A percentile compares a stretch with the other conserved stretches of the same genome.
Conservation (phyloP, 2,113 vertebrate genomes). For the Oophaga pumilio region DNA sequence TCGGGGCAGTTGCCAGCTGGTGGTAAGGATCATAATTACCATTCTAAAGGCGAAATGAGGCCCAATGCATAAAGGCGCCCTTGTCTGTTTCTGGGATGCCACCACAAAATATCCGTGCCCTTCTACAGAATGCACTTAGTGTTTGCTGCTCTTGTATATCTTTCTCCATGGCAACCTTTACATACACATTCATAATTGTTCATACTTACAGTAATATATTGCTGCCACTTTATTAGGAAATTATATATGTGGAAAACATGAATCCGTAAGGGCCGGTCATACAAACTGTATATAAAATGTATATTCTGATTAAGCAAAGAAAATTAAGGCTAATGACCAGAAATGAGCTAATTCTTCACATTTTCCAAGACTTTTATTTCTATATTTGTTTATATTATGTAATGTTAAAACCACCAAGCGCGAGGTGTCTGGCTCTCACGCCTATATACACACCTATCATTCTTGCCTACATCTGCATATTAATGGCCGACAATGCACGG, state of each 20-base stretch:
- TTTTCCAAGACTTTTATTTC: neutral
- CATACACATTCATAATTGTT: slow-evolving; percentile 38
- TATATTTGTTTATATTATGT: neutral
- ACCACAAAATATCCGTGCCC: neutral
- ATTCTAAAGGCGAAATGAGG: neutral
- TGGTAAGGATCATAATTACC: slow-evolving; percentile 8
- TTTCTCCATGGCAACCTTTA: slow-evolving; percentile 42
- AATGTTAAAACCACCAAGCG: neutral
- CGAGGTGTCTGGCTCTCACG: neutral
- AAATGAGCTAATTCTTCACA: neutral
- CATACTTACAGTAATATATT: slow-evolving; percentile 20
- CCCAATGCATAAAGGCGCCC: slow-evolving; percentile 12
- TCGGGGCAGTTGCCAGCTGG: slow-evolving; percentile 6
- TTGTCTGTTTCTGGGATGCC: slow-evolving; percentile 30
- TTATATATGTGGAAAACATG: slow-evolving; percentile 44
- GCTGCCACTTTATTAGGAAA: slow-evolving; percentile 12
- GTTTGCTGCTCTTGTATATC: slow-evolving; percentile 14
- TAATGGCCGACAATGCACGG: neutral
- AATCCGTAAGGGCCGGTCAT: neutral
- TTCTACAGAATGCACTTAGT: neutral
- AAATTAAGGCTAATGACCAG: neutral
- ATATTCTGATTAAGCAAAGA: neutral
- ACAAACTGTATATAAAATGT: neutral
- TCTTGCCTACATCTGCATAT: neutral
- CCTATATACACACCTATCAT: neutral